Evolutionary conservation across 2,797 vertebrate genomes (phyloP).

Genomic region (Coluber constrictor): DNA sequence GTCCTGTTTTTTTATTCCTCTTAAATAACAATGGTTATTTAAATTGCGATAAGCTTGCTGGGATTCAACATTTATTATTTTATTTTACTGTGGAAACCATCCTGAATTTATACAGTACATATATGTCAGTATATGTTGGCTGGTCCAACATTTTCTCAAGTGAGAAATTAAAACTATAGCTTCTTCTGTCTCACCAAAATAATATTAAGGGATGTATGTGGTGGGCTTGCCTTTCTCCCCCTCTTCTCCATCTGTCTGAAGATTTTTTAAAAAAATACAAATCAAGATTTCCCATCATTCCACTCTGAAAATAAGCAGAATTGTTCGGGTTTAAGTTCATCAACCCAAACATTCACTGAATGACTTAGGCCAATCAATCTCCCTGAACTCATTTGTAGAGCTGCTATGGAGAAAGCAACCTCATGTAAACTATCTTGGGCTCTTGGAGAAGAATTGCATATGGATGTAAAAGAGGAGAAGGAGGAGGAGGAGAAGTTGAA

Average conservation of each 20-base stretch:
- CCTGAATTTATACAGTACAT: not conserved
- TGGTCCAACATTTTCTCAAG: not conserved
- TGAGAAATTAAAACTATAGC: not conserved
- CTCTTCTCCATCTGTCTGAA: not conserved
- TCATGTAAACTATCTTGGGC: too few species aligned
- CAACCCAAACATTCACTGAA: too few species aligned
- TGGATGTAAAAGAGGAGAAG: not conserved
- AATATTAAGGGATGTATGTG: not conserved
- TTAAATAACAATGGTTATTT: not conserved
- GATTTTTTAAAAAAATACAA: not conserved
- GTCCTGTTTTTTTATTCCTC: not conserved
- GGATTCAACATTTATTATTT: not conserved
- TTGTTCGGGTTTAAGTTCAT: too few species aligned
- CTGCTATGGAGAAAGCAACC: not conserved
- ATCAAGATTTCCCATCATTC: not conserved
- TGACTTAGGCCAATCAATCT: not conserved
- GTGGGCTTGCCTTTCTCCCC: not conserved
- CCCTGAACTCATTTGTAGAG: not conserved
- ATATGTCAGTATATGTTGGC: not conserved
- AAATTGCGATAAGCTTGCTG: not conserved
- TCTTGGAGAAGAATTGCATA: not conserved
- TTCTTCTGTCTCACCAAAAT: not conserved
- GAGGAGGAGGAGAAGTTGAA: too few species aligned
- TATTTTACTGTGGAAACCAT: not conserved
- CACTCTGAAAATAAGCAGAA: too few species aligned